These are phyloP conservation scores for Zaprionus lineosus DNA, from an alignment of 2,888 invertebrate species.

Conservation along the genomic window DNA sequence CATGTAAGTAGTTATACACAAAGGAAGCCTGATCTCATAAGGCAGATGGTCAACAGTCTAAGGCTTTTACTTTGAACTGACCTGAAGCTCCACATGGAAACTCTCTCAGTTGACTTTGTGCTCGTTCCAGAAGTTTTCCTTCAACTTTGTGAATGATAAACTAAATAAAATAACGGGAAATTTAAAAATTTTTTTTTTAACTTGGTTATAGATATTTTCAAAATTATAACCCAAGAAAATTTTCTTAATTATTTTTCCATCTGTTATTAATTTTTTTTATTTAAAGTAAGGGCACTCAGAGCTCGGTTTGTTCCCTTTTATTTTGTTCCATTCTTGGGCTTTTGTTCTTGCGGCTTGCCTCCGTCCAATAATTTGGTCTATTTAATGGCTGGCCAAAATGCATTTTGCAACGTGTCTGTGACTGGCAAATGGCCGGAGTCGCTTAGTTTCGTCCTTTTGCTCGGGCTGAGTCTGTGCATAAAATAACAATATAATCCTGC, in stretches of 20 bases:
- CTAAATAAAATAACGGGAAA: too few relatives aligned
- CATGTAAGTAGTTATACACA: too few relatives aligned
- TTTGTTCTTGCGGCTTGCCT: constrained; percentile 70
- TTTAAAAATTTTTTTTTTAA: too few relatives aligned
- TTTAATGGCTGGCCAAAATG: constrained; percentile 68
- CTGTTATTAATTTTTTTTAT: not conserved
- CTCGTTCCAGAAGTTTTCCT: too few relatives aligned
- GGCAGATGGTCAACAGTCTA: too few relatives aligned
- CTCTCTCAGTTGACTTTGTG: too few relatives aligned
- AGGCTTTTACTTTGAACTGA: too few relatives aligned
- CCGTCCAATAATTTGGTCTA: constrained; percentile 74
- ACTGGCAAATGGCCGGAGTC: constrained; percentile 75
- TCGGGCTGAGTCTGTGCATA: constrained; percentile 66
- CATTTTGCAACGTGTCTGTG: constrained; percentile 74
- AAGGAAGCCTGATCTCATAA: too few relatives aligned
- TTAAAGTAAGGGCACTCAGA: constrained; percentile 28
- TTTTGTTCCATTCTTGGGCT: constrained; percentile 17
- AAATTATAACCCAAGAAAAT: too few relatives aligned
- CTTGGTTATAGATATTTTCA: too few relatives aligned
- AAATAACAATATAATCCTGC: constrained; percentile 75
- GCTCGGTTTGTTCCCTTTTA: constrained; percentile 6
- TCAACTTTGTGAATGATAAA: too few relatives aligned
- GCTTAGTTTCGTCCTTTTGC: constrained; percentile 39
- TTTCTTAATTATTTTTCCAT: not conserved
- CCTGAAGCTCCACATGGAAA: too few relatives aligned